Conservation (phyloP, 2,888 invertebrate species). For the Muscina levida region DNA sequence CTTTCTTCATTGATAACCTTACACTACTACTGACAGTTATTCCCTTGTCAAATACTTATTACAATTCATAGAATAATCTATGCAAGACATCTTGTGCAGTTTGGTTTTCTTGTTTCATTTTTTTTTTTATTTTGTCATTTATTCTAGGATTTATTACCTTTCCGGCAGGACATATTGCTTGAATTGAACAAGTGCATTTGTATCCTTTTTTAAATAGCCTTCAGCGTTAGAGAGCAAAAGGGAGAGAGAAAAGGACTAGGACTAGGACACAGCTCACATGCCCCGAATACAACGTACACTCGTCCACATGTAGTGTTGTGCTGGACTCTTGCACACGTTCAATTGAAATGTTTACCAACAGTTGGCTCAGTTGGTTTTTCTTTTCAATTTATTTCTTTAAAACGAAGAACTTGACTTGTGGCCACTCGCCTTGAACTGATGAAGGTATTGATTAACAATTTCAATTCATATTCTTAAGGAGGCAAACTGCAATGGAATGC, state of each 20-base stretch:
- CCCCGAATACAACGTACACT: neutral
- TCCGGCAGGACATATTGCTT: slow-evolving; percentile 51
- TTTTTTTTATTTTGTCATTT: too few species aligned
- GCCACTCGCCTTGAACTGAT: slow-evolving; percentile 68
- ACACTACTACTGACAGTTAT: neutral
- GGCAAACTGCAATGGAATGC: slow-evolving; percentile 30
- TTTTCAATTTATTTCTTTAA: slow-evolving; percentile 37
- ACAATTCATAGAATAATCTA: neutral
- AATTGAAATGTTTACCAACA: slow-evolving; percentile 24
- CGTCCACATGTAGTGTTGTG: too few species aligned
- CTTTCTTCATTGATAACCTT: slow-evolving; percentile 25
- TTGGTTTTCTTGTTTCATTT: neutral
- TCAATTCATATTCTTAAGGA: slow-evolving; percentile 52
- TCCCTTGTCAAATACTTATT: neutral
- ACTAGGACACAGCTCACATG: neutral
- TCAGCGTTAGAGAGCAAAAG: slow-evolving; percentile 27
- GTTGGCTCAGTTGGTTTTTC: neutral
- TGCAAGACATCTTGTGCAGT: slow-evolving; percentile 1
- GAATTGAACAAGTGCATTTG: slow-evolving; percentile 42
- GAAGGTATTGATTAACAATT: slow-evolving; percentile 70
- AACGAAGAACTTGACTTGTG: slow-evolving; percentile 69
- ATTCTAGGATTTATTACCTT: slow-evolving; percentile 58
- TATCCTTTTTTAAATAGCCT: slow-evolving; percentile 49
- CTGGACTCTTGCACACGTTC: slow-evolving; percentile 22
- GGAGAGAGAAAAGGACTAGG: neutral